Conservation (phyloP, 2,113 vertebrate species). For the Sterrhoptilus dennistouni region DNA sequence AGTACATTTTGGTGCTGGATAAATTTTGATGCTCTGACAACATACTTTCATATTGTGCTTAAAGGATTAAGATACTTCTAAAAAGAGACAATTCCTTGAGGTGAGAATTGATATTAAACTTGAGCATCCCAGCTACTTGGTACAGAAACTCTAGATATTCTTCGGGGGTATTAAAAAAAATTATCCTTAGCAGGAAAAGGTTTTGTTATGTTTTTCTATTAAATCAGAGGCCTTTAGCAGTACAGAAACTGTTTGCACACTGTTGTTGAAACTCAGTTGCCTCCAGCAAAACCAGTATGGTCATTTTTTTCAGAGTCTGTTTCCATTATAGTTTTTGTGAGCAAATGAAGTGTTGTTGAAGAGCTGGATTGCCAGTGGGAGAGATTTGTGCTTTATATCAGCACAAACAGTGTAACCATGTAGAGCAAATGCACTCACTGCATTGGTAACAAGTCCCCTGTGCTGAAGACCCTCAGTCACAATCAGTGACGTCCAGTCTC, state of each 20-base stretch:
- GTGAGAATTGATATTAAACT: background rate
- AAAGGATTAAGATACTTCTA: background rate
- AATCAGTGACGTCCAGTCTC: background rate
- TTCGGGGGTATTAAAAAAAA: background rate
- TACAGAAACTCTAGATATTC: background rate
- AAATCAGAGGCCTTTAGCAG: background rate
- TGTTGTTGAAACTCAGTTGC: background rate
- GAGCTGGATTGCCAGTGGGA: background rate
- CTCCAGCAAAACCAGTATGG: background rate
- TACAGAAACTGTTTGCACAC: background rate
- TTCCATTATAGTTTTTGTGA: background rate
- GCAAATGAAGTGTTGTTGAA: background rate
- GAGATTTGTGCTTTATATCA: background rate
- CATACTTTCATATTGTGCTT: background rate
- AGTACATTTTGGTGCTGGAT: background rate
- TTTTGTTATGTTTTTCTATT: background rate
- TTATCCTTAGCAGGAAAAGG: background rate
- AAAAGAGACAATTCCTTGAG: background rate
- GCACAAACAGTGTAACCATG: background rate
- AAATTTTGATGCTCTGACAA: background rate
- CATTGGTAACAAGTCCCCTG: rapidly evolving
- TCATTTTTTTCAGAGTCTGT: background rate
- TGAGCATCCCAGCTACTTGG: background rate
- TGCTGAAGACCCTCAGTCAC: background rate
- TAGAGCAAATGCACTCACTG: background rate